Conservation (phyloP, 1,140 invertebrate genomes). For the Drosophila tristis region DNA sequence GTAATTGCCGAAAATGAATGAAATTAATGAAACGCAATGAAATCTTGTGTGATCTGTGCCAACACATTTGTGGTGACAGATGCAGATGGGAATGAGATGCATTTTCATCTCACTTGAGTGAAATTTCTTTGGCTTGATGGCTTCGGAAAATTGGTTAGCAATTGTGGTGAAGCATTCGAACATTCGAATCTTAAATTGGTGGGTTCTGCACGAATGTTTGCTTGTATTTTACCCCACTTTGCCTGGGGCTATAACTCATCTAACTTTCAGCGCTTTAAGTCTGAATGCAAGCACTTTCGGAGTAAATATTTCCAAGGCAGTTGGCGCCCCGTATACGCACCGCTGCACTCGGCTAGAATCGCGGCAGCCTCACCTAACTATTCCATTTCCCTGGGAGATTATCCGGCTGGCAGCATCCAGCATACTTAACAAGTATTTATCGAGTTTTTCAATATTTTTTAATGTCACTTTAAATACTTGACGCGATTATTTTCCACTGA, state of each 20-base stretch:
- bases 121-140: not conserved
- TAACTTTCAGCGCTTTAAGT: constrained; percentile 10
- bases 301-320: not conserved
- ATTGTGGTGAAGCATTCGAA: constrained; percentile 5
- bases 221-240: constrained; percentile 13
- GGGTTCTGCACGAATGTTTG: not conserved
- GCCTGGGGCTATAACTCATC: constrained; percentile 5
- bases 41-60: constrained; percentile 50
- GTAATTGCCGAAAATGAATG: constrained; percentile 60
- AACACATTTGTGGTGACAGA: constrained; percentile 44
- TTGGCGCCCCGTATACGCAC: constrained; percentile 51
- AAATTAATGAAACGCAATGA: constrained; percentile 58
- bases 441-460: constrained; percentile 81
- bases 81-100: constrained; percentile 11
- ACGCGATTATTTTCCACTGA: constrained; percentile 77
- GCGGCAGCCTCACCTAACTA: not conserved
- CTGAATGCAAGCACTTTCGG: constrained; percentile 3
- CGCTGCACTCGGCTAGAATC: constrained; percentile 13
- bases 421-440: constrained; percentile 78
- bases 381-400: constrained; percentile 17
- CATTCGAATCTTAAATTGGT: not conserved
- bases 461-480: constrained; percentile 81
- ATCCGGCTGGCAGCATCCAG: constrained; percentile 20
- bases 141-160: not conserved
- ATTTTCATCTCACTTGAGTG: not conserved